Base-by-base conservation (phyloP, 2,113 vertebrate species). In the Ceyx margarethae region DNA sequence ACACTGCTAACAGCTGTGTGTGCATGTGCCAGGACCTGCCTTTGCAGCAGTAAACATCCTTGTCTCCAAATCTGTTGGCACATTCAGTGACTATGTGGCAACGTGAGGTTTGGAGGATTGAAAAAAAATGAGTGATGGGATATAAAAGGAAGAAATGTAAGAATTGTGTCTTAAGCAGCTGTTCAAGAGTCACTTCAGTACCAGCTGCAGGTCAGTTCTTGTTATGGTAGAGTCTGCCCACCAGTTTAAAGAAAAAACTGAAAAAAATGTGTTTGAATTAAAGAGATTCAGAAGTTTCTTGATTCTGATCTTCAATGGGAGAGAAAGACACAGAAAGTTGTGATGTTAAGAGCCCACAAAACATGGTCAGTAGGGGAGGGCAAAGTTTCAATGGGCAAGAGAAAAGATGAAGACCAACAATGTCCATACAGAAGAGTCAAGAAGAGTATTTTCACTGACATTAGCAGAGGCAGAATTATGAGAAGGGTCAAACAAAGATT, bases 1-100 rank as follows among this genome's bases (percentile, higher is more conserved):
- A 19, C 62, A 21, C 68, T 6, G 18, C 11, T 26, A 40, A 22
- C 48, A 75, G 73, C 48, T 50, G 7, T 16, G 35, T 20, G 50
- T 53, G 61, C 60, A 81, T 76, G 66, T 94, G 96, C 86, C 56
- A 21, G 87, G 85, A 92, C 96, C 89, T 96, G 96, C 65, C 81
- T 65, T 88, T 28, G 28, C 68, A 74, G 76, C 85, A 71, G 7
- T n/a, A 56, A 84, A 83, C 87, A 81, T 89, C 85, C 92, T 66
- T 94, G 81, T 57, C 90, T 96, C 65, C 78, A 46, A 74, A 61
- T 89, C 60, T 88, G 10, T 61, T 97, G 92, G 84, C 95, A 89
- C 58, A 9, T n/a, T 18, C 37, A n/a, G 45, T 6, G 20, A 45
- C 9, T 57, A 62, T 45, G 65, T 21, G 31, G 65, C 66, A 87